Percentiles rank a stretch among this genome's conserved stretches.
These are phyloP conservation scores for Prunella strophiata DNA, from an alignment of 2,797 vertebrate genomes.

Conservation along the genomic window DNA sequence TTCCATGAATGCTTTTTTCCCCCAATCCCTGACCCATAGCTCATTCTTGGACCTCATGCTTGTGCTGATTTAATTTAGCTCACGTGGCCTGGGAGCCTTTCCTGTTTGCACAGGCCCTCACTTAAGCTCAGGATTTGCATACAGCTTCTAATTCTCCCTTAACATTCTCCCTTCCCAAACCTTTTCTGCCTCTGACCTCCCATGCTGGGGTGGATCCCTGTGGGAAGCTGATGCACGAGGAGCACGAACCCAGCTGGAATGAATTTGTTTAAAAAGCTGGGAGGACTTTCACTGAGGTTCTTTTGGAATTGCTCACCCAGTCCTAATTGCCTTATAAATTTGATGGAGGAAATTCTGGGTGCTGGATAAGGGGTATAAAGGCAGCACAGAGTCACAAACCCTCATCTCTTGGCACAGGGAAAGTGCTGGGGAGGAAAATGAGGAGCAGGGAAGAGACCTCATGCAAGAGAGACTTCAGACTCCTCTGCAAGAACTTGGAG, in stretches of 20 bases:
- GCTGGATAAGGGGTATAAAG: not conserved
- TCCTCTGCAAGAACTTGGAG: not conserved
- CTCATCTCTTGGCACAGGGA: accelerated
- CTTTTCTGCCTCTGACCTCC: not conserved
- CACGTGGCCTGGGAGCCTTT: not conserved
- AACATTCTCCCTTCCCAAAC: not conserved
- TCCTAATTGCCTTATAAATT: constrained; percentile 27
- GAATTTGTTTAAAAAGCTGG: constrained; percentile 39
- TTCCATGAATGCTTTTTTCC: not conserved
- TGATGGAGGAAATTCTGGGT: not conserved
- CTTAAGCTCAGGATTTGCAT: constrained; percentile 17
- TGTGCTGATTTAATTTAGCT: constrained; percentile 40
- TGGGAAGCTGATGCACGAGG: not conserved
- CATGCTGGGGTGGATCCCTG: not conserved
- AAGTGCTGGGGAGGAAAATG: not conserved
- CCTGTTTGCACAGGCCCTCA: not conserved
- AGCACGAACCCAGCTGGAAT: constrained; percentile 18
- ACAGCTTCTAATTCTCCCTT: constrained; percentile 18
- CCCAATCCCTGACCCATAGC: not conserved
- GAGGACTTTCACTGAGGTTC: not conserved
- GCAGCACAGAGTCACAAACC: not conserved
- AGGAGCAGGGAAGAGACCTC: accelerated
- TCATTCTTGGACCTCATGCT: not conserved
- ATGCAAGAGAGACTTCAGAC: not conserved
- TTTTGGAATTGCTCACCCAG: not conserved